phyloP scores from a whole-genome alignment of 2,113 vertebrate species.

The Callopanchax toddi region DNA sequence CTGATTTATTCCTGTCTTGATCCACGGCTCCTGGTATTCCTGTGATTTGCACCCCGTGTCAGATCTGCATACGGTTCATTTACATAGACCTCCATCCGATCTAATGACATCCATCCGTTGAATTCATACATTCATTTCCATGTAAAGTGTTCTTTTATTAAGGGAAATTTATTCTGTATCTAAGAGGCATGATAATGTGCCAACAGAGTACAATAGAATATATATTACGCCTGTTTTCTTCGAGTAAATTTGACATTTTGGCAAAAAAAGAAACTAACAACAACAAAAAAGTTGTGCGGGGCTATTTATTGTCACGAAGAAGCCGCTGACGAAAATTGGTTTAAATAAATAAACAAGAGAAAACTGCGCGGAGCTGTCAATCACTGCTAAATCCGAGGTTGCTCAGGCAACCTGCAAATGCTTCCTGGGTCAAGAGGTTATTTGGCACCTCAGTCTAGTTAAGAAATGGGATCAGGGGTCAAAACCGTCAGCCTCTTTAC shows the following conservation, averaged over 20 bases:
- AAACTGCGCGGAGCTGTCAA: conserved; percentile 72
- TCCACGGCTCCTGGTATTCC: conserved; percentile 64
- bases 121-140: conserved; percentile 78
- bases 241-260: conserved; percentile 28
- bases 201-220: conserved; percentile 68
- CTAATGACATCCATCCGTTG: conserved; percentile 74
- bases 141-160: conserved; percentile 76
- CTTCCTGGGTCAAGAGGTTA: conserved; percentile 84
- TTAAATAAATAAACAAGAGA: conserved; percentile 45
- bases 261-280: conserved; percentile 43
- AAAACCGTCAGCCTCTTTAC: conserved; percentile 82
- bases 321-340: conserved; percentile 13
- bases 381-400: conserved; percentile 78
- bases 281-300: conserved; percentile 13
- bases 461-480: conserved; percentile 85
- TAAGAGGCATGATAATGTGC: conserved; percentile 69
- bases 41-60: conserved; percentile 73
- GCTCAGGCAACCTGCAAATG: conserved; percentile 79
- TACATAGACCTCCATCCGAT: conserved; percentile 76
- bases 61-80: conserved; percentile 71
- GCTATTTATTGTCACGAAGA: conserved; percentile 38
- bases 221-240: conserved; percentile 55
- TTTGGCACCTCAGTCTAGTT: conserved; percentile 82
- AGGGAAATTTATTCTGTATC: conserved; percentile 78
- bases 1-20: conserved; percentile 74